Conservation (phyloP, 2,797 vertebrate species). For the Oryzias sinensis region DNA sequence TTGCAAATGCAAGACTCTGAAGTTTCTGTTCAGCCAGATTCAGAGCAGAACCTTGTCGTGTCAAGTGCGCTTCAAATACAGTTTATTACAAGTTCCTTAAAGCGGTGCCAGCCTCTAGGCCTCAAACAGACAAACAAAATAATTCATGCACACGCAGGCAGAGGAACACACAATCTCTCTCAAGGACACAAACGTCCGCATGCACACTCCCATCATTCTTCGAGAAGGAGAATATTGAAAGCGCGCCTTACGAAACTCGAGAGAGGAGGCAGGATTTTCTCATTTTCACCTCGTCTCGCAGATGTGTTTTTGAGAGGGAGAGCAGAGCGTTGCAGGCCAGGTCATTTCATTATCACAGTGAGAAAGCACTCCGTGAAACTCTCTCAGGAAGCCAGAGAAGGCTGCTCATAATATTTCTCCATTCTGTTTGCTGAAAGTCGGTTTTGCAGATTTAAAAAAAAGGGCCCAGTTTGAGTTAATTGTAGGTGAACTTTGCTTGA, state of each 20-base stretch:
- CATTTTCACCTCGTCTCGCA: constrained; percentile 70
- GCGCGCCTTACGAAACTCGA: constrained; percentile 63
- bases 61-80: constrained; percentile 52
- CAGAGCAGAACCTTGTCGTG: constrained; percentile 49
- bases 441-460: constrained; percentile 56
- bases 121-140: constrained; percentile 15
- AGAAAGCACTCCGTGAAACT: constrained; percentile 73
- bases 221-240: constrained; percentile 68
- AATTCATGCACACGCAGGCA: constrained; percentile 12
- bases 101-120: constrained; percentile 14
- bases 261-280: constrained; percentile 73
- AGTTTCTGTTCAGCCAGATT: constrained; percentile 47
- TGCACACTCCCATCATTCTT: constrained; percentile 49
- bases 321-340: constrained; percentile 64
- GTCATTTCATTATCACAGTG: constrained; percentile 78
- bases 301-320: constrained; percentile 67
- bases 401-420: constrained; percentile 63
- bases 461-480: no score
- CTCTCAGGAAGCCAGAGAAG: constrained; percentile 64
- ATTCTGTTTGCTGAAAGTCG: constrained; percentile 61
- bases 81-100: constrained; percentile 54
- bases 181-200: constrained; percentile 27
- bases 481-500: constrained; percentile 6
- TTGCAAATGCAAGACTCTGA: constrained; percentile 46
- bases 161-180: constrained; percentile 24